Percentiles rank a stretch among this genome's conserved stretches.
phyloP scores from a whole-genome alignment of 2,888 invertebrate genomes.

The Tolmerus cingulatus region DNA sequence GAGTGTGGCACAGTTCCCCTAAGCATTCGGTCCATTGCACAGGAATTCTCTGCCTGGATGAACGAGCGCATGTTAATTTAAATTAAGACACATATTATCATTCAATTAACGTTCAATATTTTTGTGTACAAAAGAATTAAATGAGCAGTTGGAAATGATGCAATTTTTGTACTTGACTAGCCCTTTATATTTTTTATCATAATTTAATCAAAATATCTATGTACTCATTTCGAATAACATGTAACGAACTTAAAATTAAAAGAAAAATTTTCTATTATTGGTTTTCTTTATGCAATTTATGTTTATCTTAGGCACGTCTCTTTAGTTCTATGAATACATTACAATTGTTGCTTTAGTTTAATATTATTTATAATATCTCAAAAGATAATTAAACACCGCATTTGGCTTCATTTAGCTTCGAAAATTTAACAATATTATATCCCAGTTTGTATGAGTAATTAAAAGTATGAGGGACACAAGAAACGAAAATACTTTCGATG shows the following conservation, averaged over 20 bases:
- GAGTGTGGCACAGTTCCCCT: background rate
- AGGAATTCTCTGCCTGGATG: background rate
- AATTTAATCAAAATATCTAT: background rate
- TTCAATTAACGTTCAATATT: background rate
- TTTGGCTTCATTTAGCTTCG: background rate
- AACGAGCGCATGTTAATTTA: background rate
- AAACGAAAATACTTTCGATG: background rate
- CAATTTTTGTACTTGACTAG: background rate
- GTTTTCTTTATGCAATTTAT: background rate
- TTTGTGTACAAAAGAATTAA: background rate
- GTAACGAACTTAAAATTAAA: background rate
- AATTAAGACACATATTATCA: background rate
- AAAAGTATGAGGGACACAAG: background rate
- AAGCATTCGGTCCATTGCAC: background rate
- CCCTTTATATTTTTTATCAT: background rate
- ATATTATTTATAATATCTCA: background rate
- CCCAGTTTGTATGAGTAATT: conserved; percentile 47
- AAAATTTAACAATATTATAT: conserved; percentile 44
- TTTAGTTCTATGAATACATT: background rate
- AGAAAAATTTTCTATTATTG: background rate
- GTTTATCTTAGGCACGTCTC: background rate
- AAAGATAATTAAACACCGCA: background rate
- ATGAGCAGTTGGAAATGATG: background rate
- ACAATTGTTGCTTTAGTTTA: background rate
- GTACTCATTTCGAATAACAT: background rate